phyloP scores from a whole-genome alignment of 2,888 invertebrate genomes.

The Drosophila formosana region DNA sequence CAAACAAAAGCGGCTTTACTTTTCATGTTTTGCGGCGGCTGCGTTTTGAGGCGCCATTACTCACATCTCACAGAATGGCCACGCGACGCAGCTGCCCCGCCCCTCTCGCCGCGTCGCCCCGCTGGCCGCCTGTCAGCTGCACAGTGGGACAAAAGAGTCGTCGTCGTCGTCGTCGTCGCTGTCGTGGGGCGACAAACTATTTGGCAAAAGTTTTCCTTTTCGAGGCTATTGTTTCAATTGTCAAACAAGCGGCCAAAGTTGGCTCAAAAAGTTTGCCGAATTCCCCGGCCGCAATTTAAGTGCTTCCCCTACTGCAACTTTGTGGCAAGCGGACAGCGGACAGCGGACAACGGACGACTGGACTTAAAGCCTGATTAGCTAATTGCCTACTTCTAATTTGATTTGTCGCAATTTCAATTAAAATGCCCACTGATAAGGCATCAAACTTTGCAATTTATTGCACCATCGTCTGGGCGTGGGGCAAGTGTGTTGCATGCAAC shows the following conservation, averaged over 20 bases:
- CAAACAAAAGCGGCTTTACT: constrained; percentile 71
- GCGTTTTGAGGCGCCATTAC: constrained; percentile 80
- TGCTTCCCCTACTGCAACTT: neutral
- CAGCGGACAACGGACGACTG: neutral
- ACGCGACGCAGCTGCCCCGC: constrained; percentile 4
- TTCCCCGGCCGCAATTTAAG: constrained; percentile 37
- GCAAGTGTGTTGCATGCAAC: constrained; percentile 2
- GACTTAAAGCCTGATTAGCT: constrained; percentile 62
- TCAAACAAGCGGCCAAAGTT: constrained; percentile 50
- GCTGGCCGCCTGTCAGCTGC: constrained; percentile 10
- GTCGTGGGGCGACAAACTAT: constrained; percentile 39
- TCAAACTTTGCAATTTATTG: constrained; percentile 21
- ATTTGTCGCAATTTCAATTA: constrained; percentile 47
- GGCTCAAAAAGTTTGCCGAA: constrained; percentile 49
- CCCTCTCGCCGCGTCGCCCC: neutral
- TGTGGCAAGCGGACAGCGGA: neutral
- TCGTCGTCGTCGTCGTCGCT: neutral
- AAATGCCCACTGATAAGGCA: constrained; percentile 34
- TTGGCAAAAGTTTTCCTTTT: constrained; percentile 50
- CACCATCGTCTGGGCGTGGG: neutral
- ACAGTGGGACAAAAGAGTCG: neutral
- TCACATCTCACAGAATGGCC: constrained; percentile 49
- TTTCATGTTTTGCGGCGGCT: constrained; percentile 71
- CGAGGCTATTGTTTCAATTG: constrained; percentile 67
- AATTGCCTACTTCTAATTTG: constrained; percentile 54